phyloP scores from a whole-genome alignment of 2,113 vertebrate genomes.

The Triplophysa tibetana region DNA sequence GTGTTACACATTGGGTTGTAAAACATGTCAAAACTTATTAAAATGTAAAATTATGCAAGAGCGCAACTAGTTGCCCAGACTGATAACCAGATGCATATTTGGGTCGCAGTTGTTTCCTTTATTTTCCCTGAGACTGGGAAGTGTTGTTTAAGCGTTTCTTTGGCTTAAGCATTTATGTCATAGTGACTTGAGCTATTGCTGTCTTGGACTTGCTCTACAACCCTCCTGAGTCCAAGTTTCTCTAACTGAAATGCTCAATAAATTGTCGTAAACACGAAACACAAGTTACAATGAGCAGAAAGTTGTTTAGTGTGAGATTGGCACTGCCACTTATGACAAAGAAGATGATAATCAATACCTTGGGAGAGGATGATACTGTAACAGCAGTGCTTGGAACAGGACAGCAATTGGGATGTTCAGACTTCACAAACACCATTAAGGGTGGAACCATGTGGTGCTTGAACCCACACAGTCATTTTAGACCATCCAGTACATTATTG shows the following conservation, averaged over 20 bases:
- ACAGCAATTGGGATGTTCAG: conserved; percentile 32
- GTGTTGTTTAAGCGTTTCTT: background rate
- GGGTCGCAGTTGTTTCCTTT: background rate
- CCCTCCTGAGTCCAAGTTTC: background rate
- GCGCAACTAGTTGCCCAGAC: background rate
- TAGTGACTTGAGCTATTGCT: background rate
- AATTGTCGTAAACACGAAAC: background rate
- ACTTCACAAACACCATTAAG: conserved; percentile 40
- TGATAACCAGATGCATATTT: conserved; percentile 4
- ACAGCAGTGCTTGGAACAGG: background rate
- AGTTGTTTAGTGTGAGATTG: conserved; percentile 10
- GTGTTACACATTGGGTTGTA: background rate
- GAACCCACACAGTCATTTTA: conserved; percentile 38
- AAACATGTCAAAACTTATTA: conserved; percentile 17
- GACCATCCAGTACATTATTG: conserved; percentile 43
- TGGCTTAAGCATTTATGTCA: background rate
- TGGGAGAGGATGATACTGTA: background rate
- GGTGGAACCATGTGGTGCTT: conserved; percentile 23
- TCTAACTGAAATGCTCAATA: conserved; percentile 16
- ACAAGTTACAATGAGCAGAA: background rate
- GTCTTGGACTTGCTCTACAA: background rate
- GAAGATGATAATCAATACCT: background rate
- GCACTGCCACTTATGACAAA: background rate
- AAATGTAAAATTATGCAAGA: background rate
- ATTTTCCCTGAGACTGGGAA: background rate